Evolutionary conservation across 1,140 invertebrate genomes (phyloP).

Genomic region (Hetaerina americana): DNA sequence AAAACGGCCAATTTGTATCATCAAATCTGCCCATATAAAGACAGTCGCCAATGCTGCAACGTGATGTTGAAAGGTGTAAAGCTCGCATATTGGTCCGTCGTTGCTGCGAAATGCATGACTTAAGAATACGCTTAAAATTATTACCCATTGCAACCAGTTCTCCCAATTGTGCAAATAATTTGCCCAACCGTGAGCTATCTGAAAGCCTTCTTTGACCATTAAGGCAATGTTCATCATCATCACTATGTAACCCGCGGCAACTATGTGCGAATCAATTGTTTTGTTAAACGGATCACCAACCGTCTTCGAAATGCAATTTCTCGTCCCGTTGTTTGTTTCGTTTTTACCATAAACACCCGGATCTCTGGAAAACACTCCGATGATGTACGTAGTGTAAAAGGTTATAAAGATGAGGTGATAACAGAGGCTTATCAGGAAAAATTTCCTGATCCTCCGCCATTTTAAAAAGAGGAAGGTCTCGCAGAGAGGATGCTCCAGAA

Average conservation of each 20-base stretch:
- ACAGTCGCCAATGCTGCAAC: slow-evolving; percentile 63
- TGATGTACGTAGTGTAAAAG: slow-evolving; percentile 54
- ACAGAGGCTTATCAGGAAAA: slow-evolving; percentile 63
- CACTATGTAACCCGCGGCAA: slow-evolving; percentile 35
- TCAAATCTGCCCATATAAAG: slow-evolving; percentile 62
- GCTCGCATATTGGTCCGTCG: slow-evolving; percentile 16
- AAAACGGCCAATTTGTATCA: slow-evolving; percentile 71
- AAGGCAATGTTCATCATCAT: slow-evolving; percentile 22
- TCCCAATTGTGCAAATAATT: slow-evolving; percentile 64
- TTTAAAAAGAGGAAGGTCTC: slow-evolving; percentile 69
- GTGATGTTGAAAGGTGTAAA: slow-evolving; percentile 49
- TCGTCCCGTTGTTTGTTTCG: not conserved
- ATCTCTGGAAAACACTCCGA: too few species aligned
- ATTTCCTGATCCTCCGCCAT: slow-evolving; percentile 69
- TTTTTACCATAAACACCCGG: not conserved
- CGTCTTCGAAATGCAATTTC: not conserved
- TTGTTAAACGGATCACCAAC: not conserved
- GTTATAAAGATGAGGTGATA: slow-evolving; percentile 63
- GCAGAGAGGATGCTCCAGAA: slow-evolving; percentile 65
- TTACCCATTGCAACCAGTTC: slow-evolving; percentile 68
- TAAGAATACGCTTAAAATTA: slow-evolving; percentile 51
- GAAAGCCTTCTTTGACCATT: slow-evolving; percentile 53
- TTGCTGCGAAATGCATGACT: slow-evolving; percentile 28
- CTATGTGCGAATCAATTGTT: too few species aligned
- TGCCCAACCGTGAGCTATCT: slow-evolving; percentile 48